phyloP scores from a whole-genome alignment of 2,888 invertebrate species.

The Ecliptopera silaceata region DNA sequence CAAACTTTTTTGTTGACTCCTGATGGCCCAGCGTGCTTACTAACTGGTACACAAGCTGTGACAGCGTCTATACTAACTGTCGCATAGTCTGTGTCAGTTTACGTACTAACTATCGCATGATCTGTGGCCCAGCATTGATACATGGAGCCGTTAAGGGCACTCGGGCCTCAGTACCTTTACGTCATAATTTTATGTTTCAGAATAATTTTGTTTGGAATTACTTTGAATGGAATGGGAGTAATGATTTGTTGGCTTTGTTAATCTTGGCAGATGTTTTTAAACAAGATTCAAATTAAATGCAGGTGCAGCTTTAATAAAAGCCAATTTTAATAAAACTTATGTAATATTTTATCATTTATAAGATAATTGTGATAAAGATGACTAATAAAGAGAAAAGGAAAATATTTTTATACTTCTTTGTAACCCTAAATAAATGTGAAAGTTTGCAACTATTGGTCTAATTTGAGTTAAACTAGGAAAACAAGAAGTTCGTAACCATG shows the following conservation, averaged over 20 bases:
- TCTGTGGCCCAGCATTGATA: conserved; percentile 52
- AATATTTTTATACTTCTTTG: no score
- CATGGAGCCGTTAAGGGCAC: conserved; percentile 65
- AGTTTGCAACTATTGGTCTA: no score
- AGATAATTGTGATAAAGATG: no score
- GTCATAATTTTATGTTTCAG: conserved; percentile 33
- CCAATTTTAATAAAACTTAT: neutral
- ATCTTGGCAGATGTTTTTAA: conserved; percentile 11
- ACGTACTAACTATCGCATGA: neutral
- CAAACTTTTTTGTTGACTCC: conserved; percentile 59
- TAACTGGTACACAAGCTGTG: neutral
- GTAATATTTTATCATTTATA: no score
- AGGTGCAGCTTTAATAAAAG: neutral
- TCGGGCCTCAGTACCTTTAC: conserved; percentile 39
- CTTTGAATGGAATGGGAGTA: conserved; percentile 31
- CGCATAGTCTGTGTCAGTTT: neutral
- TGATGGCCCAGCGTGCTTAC: conserved; percentile 27
- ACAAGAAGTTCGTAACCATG: no score
- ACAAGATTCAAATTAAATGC: neutral
- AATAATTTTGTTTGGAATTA: conserved; percentile 37
- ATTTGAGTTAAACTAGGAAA: no score
- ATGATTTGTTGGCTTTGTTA: conserved; percentile 17
- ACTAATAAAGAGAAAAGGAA: no score
- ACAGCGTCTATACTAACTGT: neutral
- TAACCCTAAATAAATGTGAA: no score